phyloP scores from a whole-genome alignment of 1,140 invertebrate species.

The Orchestia grillus region DNA sequence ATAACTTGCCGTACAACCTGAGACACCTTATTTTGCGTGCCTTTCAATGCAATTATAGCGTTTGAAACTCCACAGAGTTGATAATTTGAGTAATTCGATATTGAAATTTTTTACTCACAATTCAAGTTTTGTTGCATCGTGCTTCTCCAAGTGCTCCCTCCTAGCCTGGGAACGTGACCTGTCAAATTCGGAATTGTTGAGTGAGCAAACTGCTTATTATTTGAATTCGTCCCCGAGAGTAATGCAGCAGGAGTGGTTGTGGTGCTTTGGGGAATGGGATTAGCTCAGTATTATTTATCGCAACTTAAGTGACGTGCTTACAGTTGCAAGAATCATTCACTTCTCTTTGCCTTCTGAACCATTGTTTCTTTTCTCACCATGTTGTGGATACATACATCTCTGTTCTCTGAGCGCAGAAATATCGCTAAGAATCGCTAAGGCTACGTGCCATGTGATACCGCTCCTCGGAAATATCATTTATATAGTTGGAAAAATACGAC shows the following conservation, averaged over 20 bases:
- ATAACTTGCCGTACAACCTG: background rate
- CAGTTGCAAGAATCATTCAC: background rate
- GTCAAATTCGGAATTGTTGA: background rate
- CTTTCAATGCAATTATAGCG: background rate
- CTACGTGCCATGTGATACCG: background rate
- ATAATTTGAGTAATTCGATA: background rate
- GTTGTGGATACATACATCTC: background rate
- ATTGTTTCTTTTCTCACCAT: background rate
- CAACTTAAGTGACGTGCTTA: background rate
- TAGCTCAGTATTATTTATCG: background rate
- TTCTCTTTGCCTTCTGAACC: background rate
- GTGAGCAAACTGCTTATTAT: background rate
- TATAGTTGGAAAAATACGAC: background rate
- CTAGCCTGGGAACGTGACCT: background rate
- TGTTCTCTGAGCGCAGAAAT: background rate
- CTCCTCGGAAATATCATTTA: background rate
- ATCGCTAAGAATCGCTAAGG: background rate
- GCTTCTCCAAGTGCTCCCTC: background rate
- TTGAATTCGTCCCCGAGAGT: background rate
- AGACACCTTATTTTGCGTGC: background rate
- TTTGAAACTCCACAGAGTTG: background rate
- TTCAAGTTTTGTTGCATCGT: background rate
- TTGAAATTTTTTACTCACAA: background rate
- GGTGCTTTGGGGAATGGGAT: background rate
- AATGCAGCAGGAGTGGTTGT: background rate